Conservation (phyloP, 2,888 invertebrate species). For the Trachelus tabidus region DNA sequence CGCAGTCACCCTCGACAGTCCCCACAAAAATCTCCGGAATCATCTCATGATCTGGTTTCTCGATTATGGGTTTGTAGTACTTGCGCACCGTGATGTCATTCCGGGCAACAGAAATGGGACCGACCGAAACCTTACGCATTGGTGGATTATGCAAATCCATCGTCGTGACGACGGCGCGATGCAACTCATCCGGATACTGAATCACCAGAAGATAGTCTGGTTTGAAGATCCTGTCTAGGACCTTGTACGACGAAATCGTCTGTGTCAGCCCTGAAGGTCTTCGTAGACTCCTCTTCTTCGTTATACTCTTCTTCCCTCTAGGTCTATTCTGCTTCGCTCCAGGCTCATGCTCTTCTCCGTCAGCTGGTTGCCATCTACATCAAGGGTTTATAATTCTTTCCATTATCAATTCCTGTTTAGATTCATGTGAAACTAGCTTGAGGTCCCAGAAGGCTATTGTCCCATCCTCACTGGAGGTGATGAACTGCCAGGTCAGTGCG, state of each 20-base stretch:
- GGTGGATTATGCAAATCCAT: conserved; percentile 64
- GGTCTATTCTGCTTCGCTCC: not conserved
- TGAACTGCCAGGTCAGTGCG: conserved; percentile 71
- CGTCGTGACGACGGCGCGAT: conserved; percentile 66
- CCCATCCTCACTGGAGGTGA: conserved; percentile 77
- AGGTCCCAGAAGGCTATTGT: conserved; percentile 79
- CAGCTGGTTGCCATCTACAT: conserved; percentile 1
- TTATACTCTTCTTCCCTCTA: not conserved
- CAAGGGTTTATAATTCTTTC: not conserved
- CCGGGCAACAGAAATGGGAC: conserved; percentile 2
- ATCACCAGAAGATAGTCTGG: conserved; percentile 73
- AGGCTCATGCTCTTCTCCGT: not conserved
- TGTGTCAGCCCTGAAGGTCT: conserved; percentile 72
- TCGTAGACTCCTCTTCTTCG: conserved; percentile 62
- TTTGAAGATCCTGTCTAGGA: conserved; percentile 72
- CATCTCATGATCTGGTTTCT: conserved; percentile 40
- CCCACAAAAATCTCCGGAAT: conserved; percentile 45
- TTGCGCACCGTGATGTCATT: conserved; percentile 37
- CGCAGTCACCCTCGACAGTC: conserved; percentile 63
- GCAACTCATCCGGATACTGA: conserved; percentile 65
- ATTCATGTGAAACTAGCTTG: conserved; percentile 56
- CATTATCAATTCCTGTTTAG: not conserved
- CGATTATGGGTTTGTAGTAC: conserved; percentile 38
- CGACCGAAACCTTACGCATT: conserved; percentile 32
- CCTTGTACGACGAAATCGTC: conserved; percentile 72